phyloP scores from a whole-genome alignment of 2,113 vertebrate species.

The Ageneiosus marmoratus region DNA sequence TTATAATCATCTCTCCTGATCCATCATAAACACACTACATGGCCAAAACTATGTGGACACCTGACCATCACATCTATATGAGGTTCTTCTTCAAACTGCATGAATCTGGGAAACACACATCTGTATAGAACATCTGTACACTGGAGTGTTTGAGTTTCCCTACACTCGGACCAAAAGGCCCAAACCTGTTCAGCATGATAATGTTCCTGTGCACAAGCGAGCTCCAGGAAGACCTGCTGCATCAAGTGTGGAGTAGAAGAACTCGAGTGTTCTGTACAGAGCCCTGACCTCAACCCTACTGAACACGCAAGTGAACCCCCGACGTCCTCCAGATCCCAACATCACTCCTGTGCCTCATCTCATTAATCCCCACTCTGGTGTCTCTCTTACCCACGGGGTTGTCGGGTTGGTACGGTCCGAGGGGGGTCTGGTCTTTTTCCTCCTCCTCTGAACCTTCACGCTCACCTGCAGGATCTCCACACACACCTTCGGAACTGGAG shows the following conservation, averaged over 20 bases:
- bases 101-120: not conserved
- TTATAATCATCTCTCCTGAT: not conserved
- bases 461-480: constrained; percentile 42
- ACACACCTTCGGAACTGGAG: constrained; percentile 39
- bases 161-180: not conserved
- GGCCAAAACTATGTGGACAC: not conserved
- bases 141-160: not conserved
- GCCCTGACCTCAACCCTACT: too few relatives aligned
- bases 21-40: not conserved
- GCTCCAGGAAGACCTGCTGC: not conserved
- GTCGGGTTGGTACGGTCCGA: constrained; percentile 81
- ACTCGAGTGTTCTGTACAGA: too few relatives aligned
- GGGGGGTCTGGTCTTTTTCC: constrained; percentile 29
- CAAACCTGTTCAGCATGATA: not conserved
- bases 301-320: not conserved
- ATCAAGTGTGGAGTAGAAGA: too few relatives aligned
- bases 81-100: not conserved
- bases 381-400: constrained; percentile 79
- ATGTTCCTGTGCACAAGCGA: not conserved
- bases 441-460: constrained; percentile 34
- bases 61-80: too few relatives aligned
- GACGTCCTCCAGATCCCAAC: not conserved
- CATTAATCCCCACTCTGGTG: not conserved
- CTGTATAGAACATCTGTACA: not conserved
- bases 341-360: not conserved